Evolutionary conservation across 2,888 invertebrate genomes (phyloP).

Genomic region (Drosophila suboccidentalis): DNA sequence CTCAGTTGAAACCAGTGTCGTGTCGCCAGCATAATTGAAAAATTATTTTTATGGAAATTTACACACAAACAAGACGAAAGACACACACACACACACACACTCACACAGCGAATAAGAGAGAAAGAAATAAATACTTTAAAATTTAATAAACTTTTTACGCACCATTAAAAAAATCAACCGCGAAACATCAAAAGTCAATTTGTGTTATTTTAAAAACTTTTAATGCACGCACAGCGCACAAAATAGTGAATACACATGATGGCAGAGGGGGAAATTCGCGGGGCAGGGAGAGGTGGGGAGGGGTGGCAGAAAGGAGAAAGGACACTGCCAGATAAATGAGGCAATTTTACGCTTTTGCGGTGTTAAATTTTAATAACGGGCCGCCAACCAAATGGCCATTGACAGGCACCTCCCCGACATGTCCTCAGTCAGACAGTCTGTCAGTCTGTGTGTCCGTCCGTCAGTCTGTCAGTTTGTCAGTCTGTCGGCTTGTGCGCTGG

Average conservation of each 20-base stretch:
- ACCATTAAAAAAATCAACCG: constrained; percentile 78
- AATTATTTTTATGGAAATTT: constrained; percentile 75
- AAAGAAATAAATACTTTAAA: constrained; percentile 62
- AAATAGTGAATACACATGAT: constrained; percentile 1
- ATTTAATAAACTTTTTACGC: constrained; percentile 83
- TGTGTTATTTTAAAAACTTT: constrained; percentile 78
- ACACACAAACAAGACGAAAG: constrained; percentile 22
- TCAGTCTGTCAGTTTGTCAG: constrained; percentile 21
- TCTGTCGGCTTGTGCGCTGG: constrained; percentile 44
- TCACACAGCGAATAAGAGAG: not conserved
- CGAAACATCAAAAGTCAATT: constrained; percentile 82
- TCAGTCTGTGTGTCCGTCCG: constrained; percentile 29
- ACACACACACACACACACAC: constrained; percentile 30
- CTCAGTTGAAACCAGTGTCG: constrained; percentile 53
- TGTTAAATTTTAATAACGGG: constrained; percentile 78
- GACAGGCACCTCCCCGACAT: constrained; percentile 16
- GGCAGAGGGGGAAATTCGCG: not conserved
- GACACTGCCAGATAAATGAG: constrained; percentile 72
- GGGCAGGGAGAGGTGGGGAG: no score
- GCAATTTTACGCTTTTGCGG: constrained; percentile 79
- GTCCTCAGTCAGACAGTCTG: not conserved
- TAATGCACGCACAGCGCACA: constrained; percentile 63
- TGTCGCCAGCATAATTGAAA: constrained; percentile 68
- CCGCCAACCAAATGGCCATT: constrained; percentile 57
- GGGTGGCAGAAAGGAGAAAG: constrained; percentile 19